These are phyloP conservation scores for Diaperis boleti DNA, from an alignment of 2,888 invertebrate genomes.

Conservation along the genomic window DNA sequence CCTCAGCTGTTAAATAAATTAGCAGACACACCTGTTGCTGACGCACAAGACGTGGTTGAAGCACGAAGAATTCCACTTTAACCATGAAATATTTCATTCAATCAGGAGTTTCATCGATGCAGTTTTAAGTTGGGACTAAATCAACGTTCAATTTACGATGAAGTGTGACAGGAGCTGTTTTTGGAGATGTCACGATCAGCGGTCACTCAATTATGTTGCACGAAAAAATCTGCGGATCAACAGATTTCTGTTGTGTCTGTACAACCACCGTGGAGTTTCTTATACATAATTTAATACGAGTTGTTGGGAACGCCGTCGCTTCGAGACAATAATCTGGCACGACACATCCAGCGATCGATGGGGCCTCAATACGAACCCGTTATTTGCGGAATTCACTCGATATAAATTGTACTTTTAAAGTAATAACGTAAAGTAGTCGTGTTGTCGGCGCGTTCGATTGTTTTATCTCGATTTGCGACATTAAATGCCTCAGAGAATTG, in stretches of 20 bases:
- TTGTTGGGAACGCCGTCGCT: background rate
- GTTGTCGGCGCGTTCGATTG: background rate
- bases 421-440: background rate
- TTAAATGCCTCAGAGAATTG: no score
- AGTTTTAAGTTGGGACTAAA: background rate
- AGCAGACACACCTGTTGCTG: slow-evolving; percentile 33
- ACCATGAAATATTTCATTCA: slow-evolving; percentile 25
- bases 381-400: background rate
- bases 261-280: background rate
- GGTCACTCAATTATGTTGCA: background rate
- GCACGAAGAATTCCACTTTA: slow-evolving; percentile 9
- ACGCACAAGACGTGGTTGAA: slow-evolving; percentile 7
- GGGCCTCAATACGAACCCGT: background rate
- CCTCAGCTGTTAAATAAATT: slow-evolving; percentile 27
- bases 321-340: slow-evolving; percentile 3
- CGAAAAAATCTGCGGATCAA: background rate
- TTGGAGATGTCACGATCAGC: background rate
- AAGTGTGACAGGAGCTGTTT: background rate
- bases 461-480: background rate
- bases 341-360: background rate
- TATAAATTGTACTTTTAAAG: background rate
- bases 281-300: background rate
- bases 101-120: background rate
- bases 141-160: background rate
- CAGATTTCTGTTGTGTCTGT: background rate